Evolutionary conservation across 1,140 invertebrate genomes (phyloP).

Genomic region (Eufriesea mexicana): DNA sequence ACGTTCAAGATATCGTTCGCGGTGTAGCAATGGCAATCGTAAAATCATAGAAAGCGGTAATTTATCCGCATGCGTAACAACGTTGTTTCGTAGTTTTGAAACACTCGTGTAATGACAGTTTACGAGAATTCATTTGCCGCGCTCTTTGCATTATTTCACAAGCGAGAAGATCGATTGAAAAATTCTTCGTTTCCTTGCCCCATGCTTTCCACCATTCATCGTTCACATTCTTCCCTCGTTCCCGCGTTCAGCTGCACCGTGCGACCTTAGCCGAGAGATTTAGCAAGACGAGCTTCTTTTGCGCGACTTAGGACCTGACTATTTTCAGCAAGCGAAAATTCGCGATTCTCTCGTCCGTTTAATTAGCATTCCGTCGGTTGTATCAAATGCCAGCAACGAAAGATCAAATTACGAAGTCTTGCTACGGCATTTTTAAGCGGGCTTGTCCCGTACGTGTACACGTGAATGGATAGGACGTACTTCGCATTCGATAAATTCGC

Average conservation of each 20-base stretch:
- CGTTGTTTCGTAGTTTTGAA: slow-evolving; percentile 6
- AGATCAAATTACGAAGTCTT: slow-evolving; percentile 35
- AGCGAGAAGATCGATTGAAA: neutral
- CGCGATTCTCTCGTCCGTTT: neutral
- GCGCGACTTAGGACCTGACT: neutral
- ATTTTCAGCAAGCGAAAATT: neutral
- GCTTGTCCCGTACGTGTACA: neutral
- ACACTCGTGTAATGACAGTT: slow-evolving; percentile 13
- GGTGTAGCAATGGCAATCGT: neutral
- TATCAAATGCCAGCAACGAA: slow-evolving; percentile 28
- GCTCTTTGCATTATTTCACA: slow-evolving; percentile 11
- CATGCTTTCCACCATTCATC: neutral
- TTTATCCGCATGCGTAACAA: neutral
- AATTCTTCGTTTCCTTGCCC: no score
- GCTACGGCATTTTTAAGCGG: slow-evolving; percentile 17
- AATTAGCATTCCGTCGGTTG: slow-evolving; percentile 2
- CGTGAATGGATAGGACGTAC: neutral
- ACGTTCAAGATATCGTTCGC: neutral
- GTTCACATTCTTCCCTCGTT: neutral
- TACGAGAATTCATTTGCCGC: slow-evolving; percentile 2
- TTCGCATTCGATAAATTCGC: neutral
- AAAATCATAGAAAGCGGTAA: slow-evolving; percentile 5
- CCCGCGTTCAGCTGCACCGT: neutral
- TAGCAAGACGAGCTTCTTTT: neutral
- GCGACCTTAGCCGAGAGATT: neutral